phyloP scores from a whole-genome alignment of 2,797 vertebrate genomes.

The Periophthalmus magnuspinnatus region DNA sequence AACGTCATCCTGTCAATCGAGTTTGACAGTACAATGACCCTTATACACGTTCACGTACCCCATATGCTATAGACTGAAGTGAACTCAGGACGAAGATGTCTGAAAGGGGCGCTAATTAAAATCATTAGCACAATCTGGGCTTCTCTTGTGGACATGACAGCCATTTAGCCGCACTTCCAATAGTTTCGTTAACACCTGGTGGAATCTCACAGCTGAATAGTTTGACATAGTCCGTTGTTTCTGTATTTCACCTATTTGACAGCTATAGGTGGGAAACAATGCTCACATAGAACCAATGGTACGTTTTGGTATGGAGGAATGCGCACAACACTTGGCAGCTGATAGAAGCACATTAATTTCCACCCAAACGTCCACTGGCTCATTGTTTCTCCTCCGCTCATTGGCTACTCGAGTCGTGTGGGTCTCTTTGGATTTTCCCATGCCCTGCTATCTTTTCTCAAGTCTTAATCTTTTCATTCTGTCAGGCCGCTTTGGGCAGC shows the following conservation, averaged over 20 bases:
- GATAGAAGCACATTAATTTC: slow-evolving; percentile 73
- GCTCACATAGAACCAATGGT: slow-evolving; percentile 61
- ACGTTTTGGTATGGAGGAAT: slow-evolving; percentile 63
- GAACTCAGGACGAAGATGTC: slow-evolving; percentile 15
- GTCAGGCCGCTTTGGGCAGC: slow-evolving; percentile 69
- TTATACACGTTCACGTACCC: background rate
- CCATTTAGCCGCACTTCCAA: slow-evolving; percentile 40
- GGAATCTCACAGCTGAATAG: slow-evolving; percentile 52
- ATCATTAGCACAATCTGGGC: slow-evolving; percentile 35
- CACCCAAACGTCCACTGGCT: slow-evolving; percentile 64
- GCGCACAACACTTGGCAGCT: slow-evolving; percentile 67
- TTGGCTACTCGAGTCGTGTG: slow-evolving; percentile 63
- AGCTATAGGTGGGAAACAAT: slow-evolving; percentile 56
- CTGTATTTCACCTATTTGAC: slow-evolving; percentile 55
- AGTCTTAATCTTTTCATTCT: slow-evolving; percentile 80
- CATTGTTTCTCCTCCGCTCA: slow-evolving; percentile 68
- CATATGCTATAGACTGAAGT: background rate
- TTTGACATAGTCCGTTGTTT: slow-evolving; percentile 32
- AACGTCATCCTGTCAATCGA: background rate
- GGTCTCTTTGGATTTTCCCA: slow-evolving; percentile 77
- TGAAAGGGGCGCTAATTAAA: slow-evolving; percentile 57
- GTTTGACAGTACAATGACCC: background rate
- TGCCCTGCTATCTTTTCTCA: slow-evolving; percentile 81
- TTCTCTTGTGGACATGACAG: slow-evolving; percentile 46
- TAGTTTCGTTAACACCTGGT: slow-evolving; percentile 58